Evolutionary conservation across 1,140 invertebrate species (phyloP).

Genomic region (Drosophila kurseongensis): DNA sequence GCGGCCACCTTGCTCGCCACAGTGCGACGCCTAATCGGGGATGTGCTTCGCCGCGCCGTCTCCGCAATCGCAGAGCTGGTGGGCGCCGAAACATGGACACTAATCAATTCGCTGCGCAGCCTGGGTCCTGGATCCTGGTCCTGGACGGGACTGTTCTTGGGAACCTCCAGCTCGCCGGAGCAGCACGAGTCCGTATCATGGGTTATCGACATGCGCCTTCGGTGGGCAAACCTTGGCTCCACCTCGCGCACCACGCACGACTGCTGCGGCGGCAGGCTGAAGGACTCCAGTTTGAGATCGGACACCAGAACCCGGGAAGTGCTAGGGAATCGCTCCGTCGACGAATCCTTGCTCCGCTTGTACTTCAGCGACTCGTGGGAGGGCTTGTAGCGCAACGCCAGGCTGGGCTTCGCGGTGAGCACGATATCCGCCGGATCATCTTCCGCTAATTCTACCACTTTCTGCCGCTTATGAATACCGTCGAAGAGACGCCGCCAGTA

Average conservation of each 20-base stretch:
- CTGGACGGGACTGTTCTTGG: slow-evolving; percentile 28
- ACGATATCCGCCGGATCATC: slow-evolving; percentile 1
- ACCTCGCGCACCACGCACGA: slow-evolving; percentile 62
- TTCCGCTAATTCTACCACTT: neutral
- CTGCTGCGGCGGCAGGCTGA: slow-evolving; percentile 60
- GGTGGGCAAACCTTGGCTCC: slow-evolving; percentile 58
- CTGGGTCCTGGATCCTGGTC: slow-evolving; percentile 14
- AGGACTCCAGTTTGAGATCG: slow-evolving; percentile 53
- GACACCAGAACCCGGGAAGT: slow-evolving; percentile 1
- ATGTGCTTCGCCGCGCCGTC: neutral
- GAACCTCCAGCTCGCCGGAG: slow-evolving; percentile 44
- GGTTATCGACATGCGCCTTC: slow-evolving; percentile 12
- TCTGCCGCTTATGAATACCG: neutral
- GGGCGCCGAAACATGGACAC: slow-evolving; percentile 20
- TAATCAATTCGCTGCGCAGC: slow-evolving; percentile 11
- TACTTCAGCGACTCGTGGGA: slow-evolving; percentile 64
- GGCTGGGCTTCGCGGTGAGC: slow-evolving; percentile 29
- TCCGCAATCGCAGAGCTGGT: slow-evolving; percentile 4
- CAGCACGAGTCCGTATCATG: slow-evolving; percentile 60
- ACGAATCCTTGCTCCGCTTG: slow-evolving; percentile 34
- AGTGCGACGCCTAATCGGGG: slow-evolving; percentile 23
- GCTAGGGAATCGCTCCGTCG: slow-evolving; percentile 1
- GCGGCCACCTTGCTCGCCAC: neutral
- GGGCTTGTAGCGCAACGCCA: slow-evolving; percentile 56
- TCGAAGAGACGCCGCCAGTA: slow-evolving; percentile 44